A percentile compares a stretch with the other conserved stretches of the same genome.
phyloP scores from a whole-genome alignment of 2,888 invertebrate genomes.

The Netelia melanura region DNA sequence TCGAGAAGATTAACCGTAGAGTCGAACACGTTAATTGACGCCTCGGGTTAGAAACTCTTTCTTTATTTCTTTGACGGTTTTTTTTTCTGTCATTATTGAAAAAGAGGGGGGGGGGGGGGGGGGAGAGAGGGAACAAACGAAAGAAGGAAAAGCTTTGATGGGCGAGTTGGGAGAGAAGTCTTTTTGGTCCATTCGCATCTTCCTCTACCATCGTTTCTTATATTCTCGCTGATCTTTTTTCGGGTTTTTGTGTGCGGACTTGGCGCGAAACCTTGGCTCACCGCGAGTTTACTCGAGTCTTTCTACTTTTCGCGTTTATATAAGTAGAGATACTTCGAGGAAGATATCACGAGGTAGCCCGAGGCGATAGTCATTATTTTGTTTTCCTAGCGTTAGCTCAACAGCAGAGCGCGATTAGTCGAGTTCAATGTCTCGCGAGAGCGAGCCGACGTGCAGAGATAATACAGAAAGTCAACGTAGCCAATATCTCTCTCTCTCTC shows the following conservation, averaged over 20 bases:
- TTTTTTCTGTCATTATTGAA: not conserved
- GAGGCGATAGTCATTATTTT: constrained; percentile 25
- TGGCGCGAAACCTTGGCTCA: not conserved
- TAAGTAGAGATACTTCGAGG: not conserved
- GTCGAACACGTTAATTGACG: constrained; percentile 69
- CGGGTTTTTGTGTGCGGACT: not conserved
- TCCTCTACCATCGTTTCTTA: not conserved
- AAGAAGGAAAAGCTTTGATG: not conserved
- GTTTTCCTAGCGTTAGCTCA: not conserved
- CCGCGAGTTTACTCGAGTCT: not conserved
- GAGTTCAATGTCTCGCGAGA: constrained; percentile 12
- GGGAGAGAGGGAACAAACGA: not conserved
- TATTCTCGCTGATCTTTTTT: not conserved
- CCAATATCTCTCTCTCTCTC: not conserved
- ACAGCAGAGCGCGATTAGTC: constrained; percentile 12
- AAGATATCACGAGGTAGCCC: constrained; percentile 11
- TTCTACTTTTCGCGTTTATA: not conserved
- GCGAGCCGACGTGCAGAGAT: not conserved
- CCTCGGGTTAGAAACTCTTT: constrained; percentile 56
- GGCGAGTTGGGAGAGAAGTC: not conserved
- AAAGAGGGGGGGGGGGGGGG: not conserved
- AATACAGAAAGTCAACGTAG: not conserved
- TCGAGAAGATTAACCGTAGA: constrained; percentile 27
- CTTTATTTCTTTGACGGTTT: not conserved
- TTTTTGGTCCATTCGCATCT: not conserved